These are phyloP conservation scores for Diorhabda elongata DNA, from an alignment of 1,140 invertebrate genomes.

Conservation along the genomic window DNA sequence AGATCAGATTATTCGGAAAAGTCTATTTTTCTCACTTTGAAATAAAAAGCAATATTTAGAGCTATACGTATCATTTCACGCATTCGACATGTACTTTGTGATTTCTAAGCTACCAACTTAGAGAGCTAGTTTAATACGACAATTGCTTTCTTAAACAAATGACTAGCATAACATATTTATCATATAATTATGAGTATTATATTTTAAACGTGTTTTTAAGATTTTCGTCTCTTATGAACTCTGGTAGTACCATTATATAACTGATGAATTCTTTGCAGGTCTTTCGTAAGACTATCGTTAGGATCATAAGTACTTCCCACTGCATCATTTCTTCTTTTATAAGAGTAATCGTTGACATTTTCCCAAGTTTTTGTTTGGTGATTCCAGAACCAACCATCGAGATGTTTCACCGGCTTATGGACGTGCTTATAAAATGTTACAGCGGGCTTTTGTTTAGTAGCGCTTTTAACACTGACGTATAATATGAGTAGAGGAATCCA, in stretches of 20 bases:
- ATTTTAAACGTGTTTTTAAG: too few species aligned
- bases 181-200: too few species aligned
- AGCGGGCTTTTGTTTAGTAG: conserved; percentile 31
- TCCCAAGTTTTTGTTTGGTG: conserved; percentile 42
- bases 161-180: too few species aligned
- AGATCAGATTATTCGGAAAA: too few species aligned
- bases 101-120: too few species aligned
- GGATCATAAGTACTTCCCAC: conserved; percentile 7
- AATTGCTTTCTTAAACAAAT: too few species aligned
- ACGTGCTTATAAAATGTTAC: conserved; percentile 41
- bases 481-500: conserved; percentile 42
- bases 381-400: conserved; percentile 45
- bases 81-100: too few species aligned
- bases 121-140: too few species aligned
- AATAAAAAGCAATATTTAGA: too few species aligned
- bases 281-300: conserved; percentile 3
- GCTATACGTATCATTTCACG: too few species aligned
- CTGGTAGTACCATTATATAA: neutral
- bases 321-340: conserved; percentile 17
- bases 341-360: conserved; percentile 32
- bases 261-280: conserved; percentile 7
- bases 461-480: conserved; percentile 29
- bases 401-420: conserved; percentile 42
- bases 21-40: too few species aligned
- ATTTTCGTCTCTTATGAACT: neutral